phyloP scores from a whole-genome alignment of 2,888 invertebrate genomes.

The Uropetala carovei region DNA sequence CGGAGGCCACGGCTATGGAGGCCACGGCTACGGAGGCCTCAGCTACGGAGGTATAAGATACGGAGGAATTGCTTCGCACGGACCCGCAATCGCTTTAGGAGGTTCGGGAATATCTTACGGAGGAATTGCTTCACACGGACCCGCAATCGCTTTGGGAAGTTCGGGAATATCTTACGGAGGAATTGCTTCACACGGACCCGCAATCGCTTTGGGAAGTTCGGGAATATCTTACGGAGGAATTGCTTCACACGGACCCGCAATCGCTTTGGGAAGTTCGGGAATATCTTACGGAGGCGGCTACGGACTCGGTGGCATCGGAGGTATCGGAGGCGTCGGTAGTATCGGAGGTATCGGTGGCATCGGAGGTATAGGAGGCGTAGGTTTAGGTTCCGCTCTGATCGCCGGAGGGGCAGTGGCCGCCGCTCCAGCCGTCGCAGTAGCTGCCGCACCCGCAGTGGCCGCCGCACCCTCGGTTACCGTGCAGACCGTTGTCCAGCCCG shows the following conservation, averaged over 20 bases:
- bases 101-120: not conserved
- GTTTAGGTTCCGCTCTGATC: not conserved
- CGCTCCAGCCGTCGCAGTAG: not conserved
- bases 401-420: not conserved
- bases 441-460: not conserved
- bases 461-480: constrained; percentile 36
- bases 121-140: not conserved
- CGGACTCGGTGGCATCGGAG: not conserved
- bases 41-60: not conserved
- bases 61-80: not conserved
- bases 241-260: too few species aligned
- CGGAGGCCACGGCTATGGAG: not conserved
- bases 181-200: too few species aligned
- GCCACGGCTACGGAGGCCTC: not conserved
- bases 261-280: not conserved
- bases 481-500: constrained; percentile 43
- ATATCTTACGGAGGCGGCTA: not conserved
- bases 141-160: not conserved
- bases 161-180: too few species aligned
- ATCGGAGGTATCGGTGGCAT: not conserved
- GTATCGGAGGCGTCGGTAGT: not conserved
- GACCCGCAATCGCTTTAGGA: constrained; percentile 3
- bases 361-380: not conserved
- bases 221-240: too few species aligned
- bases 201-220: too few species aligned